Percentiles rank a stretch among this genome's conserved stretches.
phyloP scores from a whole-genome alignment of 2,113 vertebrate species.

The Cairina moschata region DNA sequence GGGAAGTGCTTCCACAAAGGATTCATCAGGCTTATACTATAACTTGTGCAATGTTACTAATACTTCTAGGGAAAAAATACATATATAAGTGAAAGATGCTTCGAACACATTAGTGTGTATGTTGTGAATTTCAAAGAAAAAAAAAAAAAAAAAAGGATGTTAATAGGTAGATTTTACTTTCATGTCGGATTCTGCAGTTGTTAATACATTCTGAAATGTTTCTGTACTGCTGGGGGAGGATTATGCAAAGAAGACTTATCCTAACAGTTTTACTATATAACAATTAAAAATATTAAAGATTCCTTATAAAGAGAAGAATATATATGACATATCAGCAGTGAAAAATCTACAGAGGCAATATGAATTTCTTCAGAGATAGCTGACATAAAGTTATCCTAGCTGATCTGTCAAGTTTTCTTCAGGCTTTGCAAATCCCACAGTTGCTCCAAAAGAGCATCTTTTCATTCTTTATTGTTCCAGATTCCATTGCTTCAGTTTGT shows the following conservation, averaged over 20 bases:
- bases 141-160: background rate
- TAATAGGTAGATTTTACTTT: background rate
- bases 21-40: background rate
- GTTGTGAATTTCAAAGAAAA: background rate
- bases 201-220: background rate
- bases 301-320: background rate
- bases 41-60: background rate
- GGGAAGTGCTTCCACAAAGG: background rate
- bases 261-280: background rate
- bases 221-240: background rate
- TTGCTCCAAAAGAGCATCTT: background rate
- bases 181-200: background rate
- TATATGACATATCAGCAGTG: background rate
- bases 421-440: background rate
- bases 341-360: background rate
- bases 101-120: background rate
- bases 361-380: background rate
- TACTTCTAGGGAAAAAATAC: background rate
- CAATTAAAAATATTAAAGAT: background rate
- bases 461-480: background rate
- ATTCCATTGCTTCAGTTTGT: background rate
- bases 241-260: background rate
- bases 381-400: background rate
- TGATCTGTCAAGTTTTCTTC: background rate
- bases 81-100: background rate